A percentile compares a stretch with the other conserved stretches of the same genome.
phyloP scores from a whole-genome alignment of 2,797 vertebrate genomes.

The Hypotaenidia okinawae region DNA sequence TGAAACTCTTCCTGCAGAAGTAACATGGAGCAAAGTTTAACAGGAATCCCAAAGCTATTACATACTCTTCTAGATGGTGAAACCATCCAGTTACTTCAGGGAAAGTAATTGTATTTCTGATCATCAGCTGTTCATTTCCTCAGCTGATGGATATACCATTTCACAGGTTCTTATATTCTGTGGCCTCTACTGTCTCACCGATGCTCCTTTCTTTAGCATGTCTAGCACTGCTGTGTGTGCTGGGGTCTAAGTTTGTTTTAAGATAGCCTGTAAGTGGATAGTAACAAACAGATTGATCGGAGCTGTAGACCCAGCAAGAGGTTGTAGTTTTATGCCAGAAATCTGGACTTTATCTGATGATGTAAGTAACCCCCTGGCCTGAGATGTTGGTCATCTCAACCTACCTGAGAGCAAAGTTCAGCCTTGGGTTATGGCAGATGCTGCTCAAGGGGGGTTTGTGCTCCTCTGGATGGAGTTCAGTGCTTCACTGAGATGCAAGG shows the following conservation, averaged over 20 bases:
- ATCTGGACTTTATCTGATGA: neutral
- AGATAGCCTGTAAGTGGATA: neutral
- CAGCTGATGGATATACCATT: neutral
- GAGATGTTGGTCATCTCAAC: neutral
- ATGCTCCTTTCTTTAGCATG: neutral
- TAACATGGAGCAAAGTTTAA: neutral
- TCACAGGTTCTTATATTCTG: neutral
- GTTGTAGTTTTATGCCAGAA: neutral
- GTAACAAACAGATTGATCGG: neutral
- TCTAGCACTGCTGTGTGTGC: neutral
- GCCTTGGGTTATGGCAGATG: neutral
- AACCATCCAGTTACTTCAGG: neutral
- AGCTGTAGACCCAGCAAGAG: neutral
- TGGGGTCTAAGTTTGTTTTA: neutral
- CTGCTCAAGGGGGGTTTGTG: neutral
- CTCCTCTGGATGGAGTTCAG: neutral
- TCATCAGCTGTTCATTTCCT: neutral
- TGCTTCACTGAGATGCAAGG: neutral
- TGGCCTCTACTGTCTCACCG: neutral
- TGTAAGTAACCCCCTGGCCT: neutral
- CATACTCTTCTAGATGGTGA: neutral
- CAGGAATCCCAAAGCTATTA: neutral
- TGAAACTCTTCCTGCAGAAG: neutral
- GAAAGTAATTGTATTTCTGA: neutral
- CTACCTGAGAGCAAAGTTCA: neutral